Evolutionary conservation across 37 sponge, comb jelly and placozoan species (phyloP), one percentile per base, ranked within the genome.

Genomic region (Chondrosia reniformis): DNA sequence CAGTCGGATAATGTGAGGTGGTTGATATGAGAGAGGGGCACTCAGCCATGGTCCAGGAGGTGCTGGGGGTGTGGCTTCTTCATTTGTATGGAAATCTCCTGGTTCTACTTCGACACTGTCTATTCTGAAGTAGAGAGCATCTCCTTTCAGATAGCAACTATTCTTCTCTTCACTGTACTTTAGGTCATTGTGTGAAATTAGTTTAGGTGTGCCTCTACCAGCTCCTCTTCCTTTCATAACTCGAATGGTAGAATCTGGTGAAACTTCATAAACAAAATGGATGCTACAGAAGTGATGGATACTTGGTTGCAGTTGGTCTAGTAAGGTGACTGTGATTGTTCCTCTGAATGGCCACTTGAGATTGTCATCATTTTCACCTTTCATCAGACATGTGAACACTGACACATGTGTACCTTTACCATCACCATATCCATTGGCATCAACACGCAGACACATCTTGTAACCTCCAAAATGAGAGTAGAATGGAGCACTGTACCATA

Each of bases 391-490:
- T 4, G 63, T 76, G 36, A 38, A 73, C 5, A 82, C 88, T 8
- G 88, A 78, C 32, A 87, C 41, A 21, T 78, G 56, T 7, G 83
- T 28, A 36, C 79, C 87, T 19, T 78, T 33, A 0, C 19, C 83
- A 38, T 63, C 42, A 3, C 75, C 52, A 10, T 32, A 6, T 3
- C 80, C 66, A 33, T 75, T 75, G 27, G 82, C 34, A 9, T 77
- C 34, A 6, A 87, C 79, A 13, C 78, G 3, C 4, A 87, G 65
- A 58, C 88, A 78, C 34, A 83, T 32, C 39, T 54, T 80, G 56
- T 87, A 87, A 2, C 88, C 88, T 25, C 83, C 74, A 15, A 74
- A 72, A 45, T 82, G 83, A 36, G 88, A 79, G 64, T 82, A 82
- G 39, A 87, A 77, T 25, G 79, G 74, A 38, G 55, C 56, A 34